Evolutionary conservation across 2,113 vertebrate species (phyloP).

Genomic region (Gnathonemus echidnorhynchus): DNA sequence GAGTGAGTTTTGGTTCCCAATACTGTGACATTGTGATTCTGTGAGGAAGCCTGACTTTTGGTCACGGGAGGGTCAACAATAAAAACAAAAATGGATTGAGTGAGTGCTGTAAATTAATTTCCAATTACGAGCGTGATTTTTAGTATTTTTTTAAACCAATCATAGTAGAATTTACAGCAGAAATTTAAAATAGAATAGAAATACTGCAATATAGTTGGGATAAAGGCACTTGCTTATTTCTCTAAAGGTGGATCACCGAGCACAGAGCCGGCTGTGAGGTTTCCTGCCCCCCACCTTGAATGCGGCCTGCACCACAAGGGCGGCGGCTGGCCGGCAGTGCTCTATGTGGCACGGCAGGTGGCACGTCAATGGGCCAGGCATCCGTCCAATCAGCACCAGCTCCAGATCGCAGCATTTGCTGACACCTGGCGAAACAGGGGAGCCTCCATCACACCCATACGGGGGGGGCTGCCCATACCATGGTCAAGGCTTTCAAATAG

Average conservation of each 20-base stretch:
- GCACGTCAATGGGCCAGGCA: conserved; percentile 54
- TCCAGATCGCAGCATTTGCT: conserved; percentile 64
- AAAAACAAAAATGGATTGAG: background rate
- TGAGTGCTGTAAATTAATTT: background rate
- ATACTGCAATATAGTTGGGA: background rate
- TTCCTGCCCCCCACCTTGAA: conserved; percentile 71
- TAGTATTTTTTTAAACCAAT: background rate
- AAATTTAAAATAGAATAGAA: background rate
- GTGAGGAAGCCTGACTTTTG: background rate
- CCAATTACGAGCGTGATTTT: background rate
- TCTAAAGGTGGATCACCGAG: background rate
- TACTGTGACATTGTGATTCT: background rate
- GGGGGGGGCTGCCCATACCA: background rate
- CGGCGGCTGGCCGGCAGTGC: conserved; percentile 52
- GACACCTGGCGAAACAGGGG: conserved; percentile 52
- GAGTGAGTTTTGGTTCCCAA: background rate
- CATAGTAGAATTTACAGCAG: background rate
- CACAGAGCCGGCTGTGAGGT: background rate
- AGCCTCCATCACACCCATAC: background rate
- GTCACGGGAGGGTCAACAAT: background rate
- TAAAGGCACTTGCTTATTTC: background rate
- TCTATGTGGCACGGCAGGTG: conserved; percentile 67
- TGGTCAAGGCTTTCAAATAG: background rate
- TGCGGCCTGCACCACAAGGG: conserved; percentile 67
- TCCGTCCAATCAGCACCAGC: conserved; percentile 63